A percentile compares a stretch with the other conserved stretches of the same genome.
phyloP scores from a whole-genome alignment of 2,888 invertebrate species.

The Masnerella sp. region DNA sequence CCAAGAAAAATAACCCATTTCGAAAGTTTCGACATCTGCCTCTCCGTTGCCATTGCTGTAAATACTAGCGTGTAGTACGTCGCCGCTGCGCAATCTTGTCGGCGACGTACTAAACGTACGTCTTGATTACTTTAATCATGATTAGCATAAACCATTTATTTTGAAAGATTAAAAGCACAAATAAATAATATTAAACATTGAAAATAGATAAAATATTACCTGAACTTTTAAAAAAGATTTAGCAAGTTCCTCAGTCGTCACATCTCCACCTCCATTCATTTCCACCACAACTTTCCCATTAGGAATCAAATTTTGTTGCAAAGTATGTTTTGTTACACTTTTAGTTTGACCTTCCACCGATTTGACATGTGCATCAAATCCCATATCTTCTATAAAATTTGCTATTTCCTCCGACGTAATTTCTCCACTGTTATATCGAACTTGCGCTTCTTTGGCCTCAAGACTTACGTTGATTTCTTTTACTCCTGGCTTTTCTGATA shows the following conservation, averaged over 20 bases:
- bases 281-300: conserved; percentile 36
- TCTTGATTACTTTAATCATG: too few relatives aligned
- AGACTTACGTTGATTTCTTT: conserved; percentile 82
- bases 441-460: conserved; percentile 81
- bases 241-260: conserved; percentile 56
- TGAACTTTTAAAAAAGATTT: conserved; percentile 73
- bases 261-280: conserved; percentile 67
- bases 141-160: too few relatives aligned
- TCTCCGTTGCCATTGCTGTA: too few relatives aligned
- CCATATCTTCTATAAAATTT: conserved; percentile 87
- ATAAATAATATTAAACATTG: too few relatives aligned
- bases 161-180: too few relatives aligned
- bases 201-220: conserved; percentile 64
- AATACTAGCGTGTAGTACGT: too few relatives aligned
- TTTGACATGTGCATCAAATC: conserved; percentile 84
- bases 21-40: too few relatives aligned
- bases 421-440: conserved; percentile 80
- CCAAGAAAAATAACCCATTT: too few relatives aligned
- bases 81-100: too few relatives aligned
- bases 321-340: conserved; percentile 45
- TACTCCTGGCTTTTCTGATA: conserved; percentile 83
- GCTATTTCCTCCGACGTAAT: conserved; percentile 81
- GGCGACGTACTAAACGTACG: too few relatives aligned
- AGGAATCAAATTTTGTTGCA: conserved; percentile 3
- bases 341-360: conserved; percentile 71